Percentiles rank a stretch among this genome's conserved stretches.
These are phyloP conservation scores for Crambe crambe DNA, from an alignment of 37 sponge, comb jelly and placozoan species.

Conservation along the genomic window DNA sequence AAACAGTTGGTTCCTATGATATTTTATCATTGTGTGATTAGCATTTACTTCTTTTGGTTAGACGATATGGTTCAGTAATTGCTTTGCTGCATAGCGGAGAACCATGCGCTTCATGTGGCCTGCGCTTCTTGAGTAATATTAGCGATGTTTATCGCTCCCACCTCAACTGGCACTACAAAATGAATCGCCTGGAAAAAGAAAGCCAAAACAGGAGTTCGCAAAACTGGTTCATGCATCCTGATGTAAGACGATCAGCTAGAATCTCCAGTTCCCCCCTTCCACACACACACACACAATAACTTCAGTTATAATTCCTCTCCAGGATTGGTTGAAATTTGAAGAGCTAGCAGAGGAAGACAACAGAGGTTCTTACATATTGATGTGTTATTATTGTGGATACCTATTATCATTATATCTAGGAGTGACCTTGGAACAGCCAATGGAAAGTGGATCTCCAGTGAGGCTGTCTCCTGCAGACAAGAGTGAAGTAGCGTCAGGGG, in stretches of 20 bases:
- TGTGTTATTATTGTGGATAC: no score
- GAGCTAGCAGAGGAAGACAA: constrained; percentile 2
- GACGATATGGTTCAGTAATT: constrained; percentile 50
- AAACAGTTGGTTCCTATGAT: constrained; percentile 58
- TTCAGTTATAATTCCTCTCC: neutral
- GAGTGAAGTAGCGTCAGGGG: constrained; percentile 3
- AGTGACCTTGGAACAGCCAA: neutral
- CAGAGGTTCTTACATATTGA: no score
- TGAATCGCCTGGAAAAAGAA: constrained; percentile 65
- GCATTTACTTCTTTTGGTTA: no score
- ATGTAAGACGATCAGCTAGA: constrained; percentile 39
- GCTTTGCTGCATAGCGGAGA: constrained; percentile 73
- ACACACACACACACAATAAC: no score
- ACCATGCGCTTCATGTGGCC: constrained; percentile 90
- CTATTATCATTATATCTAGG: constrained; percentile 1
- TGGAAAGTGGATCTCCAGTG: neutral
- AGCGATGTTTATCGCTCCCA: constrained; percentile 69
- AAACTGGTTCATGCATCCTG: constrained; percentile 80
- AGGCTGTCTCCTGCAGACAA: constrained; percentile 22
- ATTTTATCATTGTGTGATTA: constrained; percentile 1
- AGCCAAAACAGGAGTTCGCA: constrained; percentile 28
- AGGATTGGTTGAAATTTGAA: constrained; percentile 50
- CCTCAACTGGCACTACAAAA: constrained; percentile 94
- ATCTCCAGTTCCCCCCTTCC: no score
- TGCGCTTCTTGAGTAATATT: constrained; percentile 65